These are phyloP conservation scores for Gopherus evgoodei DNA, from an alignment of 2,113 vertebrate genomes.

Conservation along the genomic window DNA sequence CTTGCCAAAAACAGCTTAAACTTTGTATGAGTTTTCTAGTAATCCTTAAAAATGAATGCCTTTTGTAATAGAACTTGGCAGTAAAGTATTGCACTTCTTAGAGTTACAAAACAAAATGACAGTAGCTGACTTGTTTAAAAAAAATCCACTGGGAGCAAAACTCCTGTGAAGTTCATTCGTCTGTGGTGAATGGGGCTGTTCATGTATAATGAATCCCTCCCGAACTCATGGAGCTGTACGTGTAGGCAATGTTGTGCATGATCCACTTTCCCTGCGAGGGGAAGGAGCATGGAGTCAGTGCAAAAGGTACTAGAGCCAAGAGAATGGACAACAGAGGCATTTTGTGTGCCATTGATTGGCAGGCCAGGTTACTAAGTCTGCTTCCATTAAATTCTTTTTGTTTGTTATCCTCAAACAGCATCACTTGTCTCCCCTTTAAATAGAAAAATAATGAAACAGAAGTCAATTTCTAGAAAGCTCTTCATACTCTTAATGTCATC, in stretches of 20 bases:
- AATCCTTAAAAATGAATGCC: rapidly evolving
- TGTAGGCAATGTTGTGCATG: neutral
- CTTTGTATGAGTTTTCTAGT: neutral
- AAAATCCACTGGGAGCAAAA: neutral
- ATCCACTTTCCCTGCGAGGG: neutral
- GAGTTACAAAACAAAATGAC: neutral
- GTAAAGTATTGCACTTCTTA: rapidly evolving
- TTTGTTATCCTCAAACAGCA: neutral
- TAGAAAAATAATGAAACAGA: neutral
- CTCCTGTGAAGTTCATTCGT: neutral
- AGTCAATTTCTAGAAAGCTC: neutral
- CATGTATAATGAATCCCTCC: neutral
- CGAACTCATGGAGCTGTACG: neutral
- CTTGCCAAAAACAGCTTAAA: neutral
- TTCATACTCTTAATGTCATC: neutral
- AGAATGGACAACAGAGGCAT: neutral
- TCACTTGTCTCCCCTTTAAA: neutral
- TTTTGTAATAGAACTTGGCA: neutral
- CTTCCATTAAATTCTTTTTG: neutral
- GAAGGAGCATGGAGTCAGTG: neutral
- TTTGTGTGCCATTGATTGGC: neutral
- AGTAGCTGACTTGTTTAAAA: neutral
- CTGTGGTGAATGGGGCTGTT: neutral
- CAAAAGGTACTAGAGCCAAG: neutral
- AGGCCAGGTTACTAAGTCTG: neutral